Evolutionary conservation across 2,113 vertebrate species (phyloP).

Genomic region (Origma solitaria): DNA sequence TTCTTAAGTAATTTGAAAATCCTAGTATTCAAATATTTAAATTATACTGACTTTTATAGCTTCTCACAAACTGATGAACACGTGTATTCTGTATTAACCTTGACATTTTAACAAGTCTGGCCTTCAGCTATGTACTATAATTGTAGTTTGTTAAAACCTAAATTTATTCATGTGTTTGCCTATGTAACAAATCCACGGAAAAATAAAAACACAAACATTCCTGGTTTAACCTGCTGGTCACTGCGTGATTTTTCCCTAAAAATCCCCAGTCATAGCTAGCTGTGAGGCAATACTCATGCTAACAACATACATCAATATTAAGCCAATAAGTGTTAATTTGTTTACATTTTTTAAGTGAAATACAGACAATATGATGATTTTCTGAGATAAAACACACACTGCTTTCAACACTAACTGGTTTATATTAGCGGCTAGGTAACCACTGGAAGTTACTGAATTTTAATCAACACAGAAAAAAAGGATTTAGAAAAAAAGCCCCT

Average conservation of each 20-base stretch:
- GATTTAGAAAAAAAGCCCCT: not conserved
- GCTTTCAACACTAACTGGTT: not conserved
- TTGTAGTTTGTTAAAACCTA: not conserved
- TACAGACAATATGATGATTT: not conserved
- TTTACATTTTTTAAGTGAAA: not conserved
- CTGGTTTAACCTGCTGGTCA: not conserved
- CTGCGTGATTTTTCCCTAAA: not conserved
- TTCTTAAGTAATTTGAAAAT: not conserved
- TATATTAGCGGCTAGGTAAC: not conserved
- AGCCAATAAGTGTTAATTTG: not conserved
- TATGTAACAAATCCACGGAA: not conserved
- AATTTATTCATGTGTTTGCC: not conserved
- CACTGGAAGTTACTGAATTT: not conserved
- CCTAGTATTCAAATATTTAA: not conserved
- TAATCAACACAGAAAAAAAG: not conserved
- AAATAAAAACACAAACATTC: not conserved
- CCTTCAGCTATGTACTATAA: not conserved
- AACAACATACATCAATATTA: not conserved
- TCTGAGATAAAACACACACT: not conserved
- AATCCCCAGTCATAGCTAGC: not conserved
- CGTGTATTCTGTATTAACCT: not conserved
- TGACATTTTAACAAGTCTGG: not conserved
- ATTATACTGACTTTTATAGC: not conserved
- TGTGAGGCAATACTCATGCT: not conserved
- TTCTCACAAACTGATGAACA: not conserved